Evolutionary conservation across 2,888 invertebrate genomes (phyloP), one percentile per base, ranked within the genome.

Genomic region (Diarsia rubi): DNA sequence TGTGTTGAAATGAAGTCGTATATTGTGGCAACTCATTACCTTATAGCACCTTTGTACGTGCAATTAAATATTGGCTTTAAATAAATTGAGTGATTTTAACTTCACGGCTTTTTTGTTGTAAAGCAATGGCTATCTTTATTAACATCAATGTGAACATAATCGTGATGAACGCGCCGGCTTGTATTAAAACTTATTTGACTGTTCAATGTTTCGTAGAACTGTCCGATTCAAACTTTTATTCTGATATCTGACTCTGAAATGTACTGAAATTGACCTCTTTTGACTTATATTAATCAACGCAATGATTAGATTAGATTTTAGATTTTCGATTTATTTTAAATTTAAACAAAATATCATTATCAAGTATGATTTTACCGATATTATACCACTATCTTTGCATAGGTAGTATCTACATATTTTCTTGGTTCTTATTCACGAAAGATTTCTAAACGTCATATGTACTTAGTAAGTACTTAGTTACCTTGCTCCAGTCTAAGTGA

Each of bases 1-100:
- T 90, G 90, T 91, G 90, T 87, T 90, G 86, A 72, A 82, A 77
- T 81, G 77, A 79, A 78, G 78, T 79, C 75, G 73, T 86, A 86
- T 82, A 74, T 83, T 80, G 65, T 77, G 68, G 31, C 83, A 81
- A 83, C 76, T 82, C 76, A 73, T 85, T 72, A 67, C 65, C 21
- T 72, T 75, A 75, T 72, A 63, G 72, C 57, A 68, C 69, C 59
- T 67, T 64, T 66, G 74, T 69, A 62, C 60, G 54, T 65, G 62
- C 63, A 76, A 79, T 84, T 79, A 86, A 78, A 83, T 85, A 72
- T 82, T 78, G 72, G 59, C 52, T 66, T 77, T 69, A 67, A 73
- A 71, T 27, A 81, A 74, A 70, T 59, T 57, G 57, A 52, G 19
- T 37, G 24, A 4, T 31, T 83, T 62, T 69, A 44, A 60, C 14